A percentile compares a stretch with the other conserved stretches of the same genome.
Evolutionary conservation across 2,797 vertebrate species (phyloP).

Genomic region (Pipistrellus kuhlii): DNA sequence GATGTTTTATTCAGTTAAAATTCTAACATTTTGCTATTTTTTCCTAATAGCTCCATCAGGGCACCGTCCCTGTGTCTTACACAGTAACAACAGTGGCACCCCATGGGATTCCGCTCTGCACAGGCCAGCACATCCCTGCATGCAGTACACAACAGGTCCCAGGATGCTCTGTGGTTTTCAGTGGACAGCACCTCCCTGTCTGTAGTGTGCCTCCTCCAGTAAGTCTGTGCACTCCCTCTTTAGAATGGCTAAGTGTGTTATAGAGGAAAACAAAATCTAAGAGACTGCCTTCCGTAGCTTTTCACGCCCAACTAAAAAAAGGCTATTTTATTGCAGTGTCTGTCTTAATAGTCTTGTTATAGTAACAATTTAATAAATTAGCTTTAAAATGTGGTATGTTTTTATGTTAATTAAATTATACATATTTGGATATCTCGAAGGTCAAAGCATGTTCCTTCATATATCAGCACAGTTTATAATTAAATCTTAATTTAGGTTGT

Average conservation of each 20-base stretch:
- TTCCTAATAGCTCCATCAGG: constrained; percentile 93
- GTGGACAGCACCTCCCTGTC: constrained; percentile 97
- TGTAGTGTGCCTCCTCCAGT: constrained; percentile 93
- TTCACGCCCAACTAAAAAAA: constrained; percentile 49
- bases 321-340: neutral
- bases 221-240: constrained; percentile 82
- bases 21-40: constrained; percentile 57
- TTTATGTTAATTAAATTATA: constrained; percentile 29
- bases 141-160: constrained; percentile 96
- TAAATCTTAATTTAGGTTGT: constrained; percentile 37
- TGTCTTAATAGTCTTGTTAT: constrained; percentile 21
- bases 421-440: constrained; percentile 29
- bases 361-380: constrained; percentile 37
- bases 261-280: neutral
- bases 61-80: constrained; percentile 96
- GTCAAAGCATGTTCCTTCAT: constrained; percentile 38
- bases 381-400: constrained; percentile 38
- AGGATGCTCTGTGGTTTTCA: constrained; percentile 97
- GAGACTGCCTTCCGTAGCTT: constrained; percentile 18
- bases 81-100: constrained; percentile 95
- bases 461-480: constrained; percentile 23
- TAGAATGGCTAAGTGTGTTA: neutral
- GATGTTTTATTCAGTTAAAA: constrained; percentile 36
- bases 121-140: constrained; percentile 95
- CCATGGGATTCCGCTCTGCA: constrained; percentile 95